Evolutionary conservation across 2,888 invertebrate genomes (phyloP).

Genomic region (Erebia palarica): DNA sequence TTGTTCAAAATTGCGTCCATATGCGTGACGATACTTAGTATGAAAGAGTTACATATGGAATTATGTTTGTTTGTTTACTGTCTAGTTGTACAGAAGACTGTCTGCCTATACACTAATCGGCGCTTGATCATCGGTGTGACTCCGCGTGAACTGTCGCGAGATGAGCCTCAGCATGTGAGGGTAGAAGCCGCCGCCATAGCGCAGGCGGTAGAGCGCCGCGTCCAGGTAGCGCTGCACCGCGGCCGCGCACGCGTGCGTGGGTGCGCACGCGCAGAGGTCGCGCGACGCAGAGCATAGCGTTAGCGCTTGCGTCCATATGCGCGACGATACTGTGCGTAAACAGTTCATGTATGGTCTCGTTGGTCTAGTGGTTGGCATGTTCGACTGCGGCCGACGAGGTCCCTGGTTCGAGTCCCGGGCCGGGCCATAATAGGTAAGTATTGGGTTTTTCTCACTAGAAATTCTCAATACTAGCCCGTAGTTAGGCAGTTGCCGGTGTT

Average conservation of each 20-base stretch:
- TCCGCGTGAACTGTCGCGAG: conserved; percentile 46
- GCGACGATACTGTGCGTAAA: conserved; percentile 80
- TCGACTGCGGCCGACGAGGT: no score
- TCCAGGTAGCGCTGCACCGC: conserved; percentile 59
- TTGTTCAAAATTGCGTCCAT: no score
- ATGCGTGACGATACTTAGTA: conserved; percentile 82
- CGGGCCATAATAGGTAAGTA: no score
- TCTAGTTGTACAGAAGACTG: no score
- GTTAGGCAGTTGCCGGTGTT: no score
- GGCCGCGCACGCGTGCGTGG: conserved; percentile 45
- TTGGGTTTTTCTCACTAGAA: no score
- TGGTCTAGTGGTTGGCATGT: no score
- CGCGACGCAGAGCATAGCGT: conserved; percentile 80
- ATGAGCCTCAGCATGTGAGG: conserved; percentile 50
- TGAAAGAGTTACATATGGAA: conserved; percentile 13
- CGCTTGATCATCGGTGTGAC: no score
- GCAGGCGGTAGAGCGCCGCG: conserved; percentile 56
- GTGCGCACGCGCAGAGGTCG: conserved; percentile 53
- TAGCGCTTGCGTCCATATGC: conserved; percentile 86
- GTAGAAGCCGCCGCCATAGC: conserved; percentile 55
- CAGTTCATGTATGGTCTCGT: no score
- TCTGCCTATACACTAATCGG: background rate
- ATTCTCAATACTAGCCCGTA: no score
- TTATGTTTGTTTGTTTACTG: no score
- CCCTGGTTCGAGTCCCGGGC: no score